Conservation (phyloP, 1,140 invertebrate genomes). For the Orchestia grillus region DNA sequence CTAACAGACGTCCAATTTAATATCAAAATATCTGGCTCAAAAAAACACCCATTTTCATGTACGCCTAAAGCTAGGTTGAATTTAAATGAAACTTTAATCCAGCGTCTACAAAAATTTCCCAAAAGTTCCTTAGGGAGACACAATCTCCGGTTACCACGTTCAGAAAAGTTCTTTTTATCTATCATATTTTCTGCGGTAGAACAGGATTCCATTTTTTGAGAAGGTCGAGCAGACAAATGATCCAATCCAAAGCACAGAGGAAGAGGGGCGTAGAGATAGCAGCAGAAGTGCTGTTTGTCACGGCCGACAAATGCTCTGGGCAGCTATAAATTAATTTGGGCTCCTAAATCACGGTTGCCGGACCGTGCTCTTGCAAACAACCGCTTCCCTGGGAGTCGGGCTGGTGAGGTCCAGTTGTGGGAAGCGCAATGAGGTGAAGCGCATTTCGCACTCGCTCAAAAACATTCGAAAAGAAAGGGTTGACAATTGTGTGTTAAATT, state of each 20-base stretch:
- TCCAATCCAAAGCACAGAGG: not conserved
- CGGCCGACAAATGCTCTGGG: not conserved
- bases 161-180: not conserved
- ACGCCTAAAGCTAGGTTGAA: no score
- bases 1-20: no score
- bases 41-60: no score
- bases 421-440: not conserved
- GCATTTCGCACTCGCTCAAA: not conserved
- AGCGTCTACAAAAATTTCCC: not conserved
- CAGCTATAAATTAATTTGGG: not conserved
- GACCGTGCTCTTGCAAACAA: not conserved
- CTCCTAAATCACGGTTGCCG: not conserved
- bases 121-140: not conserved
- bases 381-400: not conserved
- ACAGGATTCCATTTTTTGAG: not conserved
- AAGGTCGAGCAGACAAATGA: not conserved
- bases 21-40: no score
- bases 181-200: not conserved
- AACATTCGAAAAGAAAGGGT: not conserved
- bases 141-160: not conserved
- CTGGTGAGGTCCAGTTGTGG: not conserved
- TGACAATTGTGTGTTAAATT: not conserved
- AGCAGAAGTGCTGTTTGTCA: not conserved
- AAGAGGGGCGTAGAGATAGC: not conserved
- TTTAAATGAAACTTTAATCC: not conserved